phyloP scores from a whole-genome alignment of 2,888 invertebrate species.

The Lepidochitona cinerea region DNA sequence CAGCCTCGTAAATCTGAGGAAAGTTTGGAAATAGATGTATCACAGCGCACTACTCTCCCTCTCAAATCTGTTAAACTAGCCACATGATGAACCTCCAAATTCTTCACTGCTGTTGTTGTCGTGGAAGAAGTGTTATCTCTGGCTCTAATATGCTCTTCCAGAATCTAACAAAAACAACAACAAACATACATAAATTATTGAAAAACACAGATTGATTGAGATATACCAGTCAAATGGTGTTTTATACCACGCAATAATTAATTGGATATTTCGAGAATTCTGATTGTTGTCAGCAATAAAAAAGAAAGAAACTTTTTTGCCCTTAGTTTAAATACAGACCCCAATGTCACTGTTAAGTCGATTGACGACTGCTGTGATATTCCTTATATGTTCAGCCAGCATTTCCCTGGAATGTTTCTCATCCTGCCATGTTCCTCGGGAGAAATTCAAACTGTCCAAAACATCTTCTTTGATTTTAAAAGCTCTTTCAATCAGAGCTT shows the following conservation, averaged over 20 bases:
- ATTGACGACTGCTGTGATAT: slow-evolving; percentile 68
- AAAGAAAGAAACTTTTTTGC: no score
- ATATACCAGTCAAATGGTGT: no score
- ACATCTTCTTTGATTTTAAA: slow-evolving; percentile 68
- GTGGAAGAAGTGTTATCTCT: slow-evolving; percentile 54
- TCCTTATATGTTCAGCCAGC: slow-evolving; percentile 69
- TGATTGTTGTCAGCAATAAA: no score
- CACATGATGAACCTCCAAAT: slow-evolving; percentile 68
- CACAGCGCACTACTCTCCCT: slow-evolving; percentile 68
- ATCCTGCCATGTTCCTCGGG: slow-evolving; percentile 69
- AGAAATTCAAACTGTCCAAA: slow-evolving; percentile 66
- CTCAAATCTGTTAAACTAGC: slow-evolving; percentile 66
- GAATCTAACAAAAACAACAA: slow-evolving; percentile 37
- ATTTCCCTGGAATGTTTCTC: slow-evolving; percentile 64
- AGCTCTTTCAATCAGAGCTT: slow-evolving; percentile 62
- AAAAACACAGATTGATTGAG: background rate
- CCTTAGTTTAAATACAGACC: no score
- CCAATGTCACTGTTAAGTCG: slow-evolving; percentile 66
- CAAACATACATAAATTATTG: background rate
- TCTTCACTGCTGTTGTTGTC: slow-evolving; percentile 64
- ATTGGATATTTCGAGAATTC: no score
- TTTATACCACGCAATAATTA: no score
- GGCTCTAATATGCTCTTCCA: slow-evolving; percentile 59
- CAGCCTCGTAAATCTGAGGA: slow-evolving; percentile 55
- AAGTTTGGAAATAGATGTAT: slow-evolving; percentile 65